A percentile compares a stretch with the other conserved stretches of the same genome.
Evolutionary conservation across 2,888 invertebrate genomes (phyloP).

Genomic region (Blastobasis adustella): DNA sequence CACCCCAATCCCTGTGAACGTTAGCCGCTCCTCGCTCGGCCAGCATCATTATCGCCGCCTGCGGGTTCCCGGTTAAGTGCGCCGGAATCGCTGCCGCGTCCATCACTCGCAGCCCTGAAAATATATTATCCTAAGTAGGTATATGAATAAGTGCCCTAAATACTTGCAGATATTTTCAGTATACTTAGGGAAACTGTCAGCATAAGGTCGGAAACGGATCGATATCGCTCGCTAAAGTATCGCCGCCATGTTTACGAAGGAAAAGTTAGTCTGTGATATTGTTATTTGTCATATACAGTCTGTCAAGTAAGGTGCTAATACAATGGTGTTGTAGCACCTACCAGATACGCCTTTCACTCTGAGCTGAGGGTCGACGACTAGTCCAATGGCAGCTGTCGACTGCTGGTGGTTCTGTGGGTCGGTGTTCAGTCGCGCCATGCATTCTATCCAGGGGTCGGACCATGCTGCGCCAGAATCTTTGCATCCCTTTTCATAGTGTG

Average conservation of each 20-base stretch:
- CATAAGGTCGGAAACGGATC: too few species aligned
- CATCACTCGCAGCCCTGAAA: constrained; percentile 57
- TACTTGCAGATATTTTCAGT: too few species aligned
- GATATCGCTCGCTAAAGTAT: too few species aligned
- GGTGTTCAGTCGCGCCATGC: constrained; percentile 80
- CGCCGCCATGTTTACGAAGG: too few species aligned
- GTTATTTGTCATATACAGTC: too few species aligned
- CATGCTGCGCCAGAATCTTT: constrained; percentile 35
- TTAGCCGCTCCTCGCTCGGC: constrained; percentile 64
- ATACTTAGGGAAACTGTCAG: too few species aligned
- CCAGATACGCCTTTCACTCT: constrained; percentile 71
- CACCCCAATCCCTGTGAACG: constrained; percentile 49
- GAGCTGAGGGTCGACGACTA: constrained; percentile 75
- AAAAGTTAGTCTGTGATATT: too few species aligned
- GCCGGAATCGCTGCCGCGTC: constrained; percentile 74
- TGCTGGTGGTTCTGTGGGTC: constrained; percentile 88
- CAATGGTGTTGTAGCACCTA: constrained; percentile 17
- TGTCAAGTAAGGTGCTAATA: too few species aligned
- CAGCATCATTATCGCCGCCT: constrained; percentile 72
- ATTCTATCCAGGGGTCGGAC: constrained; percentile 81
- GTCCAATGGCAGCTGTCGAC: constrained; percentile 85
- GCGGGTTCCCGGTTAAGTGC: constrained; percentile 65
- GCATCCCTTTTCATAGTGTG: constrained; percentile 51
- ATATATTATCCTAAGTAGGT: too few species aligned
- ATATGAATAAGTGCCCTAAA: too few species aligned